Evolutionary conservation across 2,113 vertebrate genomes (phyloP).

Genomic region (Pelobates fuscus): DNA sequence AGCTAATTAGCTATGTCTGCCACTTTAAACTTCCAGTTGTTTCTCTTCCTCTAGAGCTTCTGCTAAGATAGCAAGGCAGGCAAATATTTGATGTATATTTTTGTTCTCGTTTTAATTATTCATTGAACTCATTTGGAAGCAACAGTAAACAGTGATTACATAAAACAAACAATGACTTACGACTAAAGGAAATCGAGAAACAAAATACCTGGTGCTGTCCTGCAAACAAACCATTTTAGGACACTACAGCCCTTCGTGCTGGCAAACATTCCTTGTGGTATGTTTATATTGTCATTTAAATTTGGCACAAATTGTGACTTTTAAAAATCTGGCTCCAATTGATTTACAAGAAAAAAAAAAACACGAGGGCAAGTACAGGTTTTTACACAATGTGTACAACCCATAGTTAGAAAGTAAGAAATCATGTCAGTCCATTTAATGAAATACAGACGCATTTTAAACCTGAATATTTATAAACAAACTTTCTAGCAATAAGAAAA

Average conservation of each 20-base stretch:
- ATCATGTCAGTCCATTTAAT: slow-evolving; percentile 23
- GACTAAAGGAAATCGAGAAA: slow-evolving; percentile 1
- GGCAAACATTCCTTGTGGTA: slow-evolving; percentile 9
- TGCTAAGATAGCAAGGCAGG: not conserved
- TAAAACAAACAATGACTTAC: not conserved
- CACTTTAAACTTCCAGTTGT: not conserved
- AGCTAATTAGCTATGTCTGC: not conserved
- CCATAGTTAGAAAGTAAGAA: not conserved
- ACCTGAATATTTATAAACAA: slow-evolving; percentile 45
- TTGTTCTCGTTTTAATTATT: not conserved
- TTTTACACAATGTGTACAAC: slow-evolving; percentile 11
- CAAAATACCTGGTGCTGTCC: not conserved
- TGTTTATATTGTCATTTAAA: slow-evolving; percentile 24
- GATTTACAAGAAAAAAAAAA: not conserved
- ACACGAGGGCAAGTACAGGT: slow-evolving; percentile 6
- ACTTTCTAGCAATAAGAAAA: slow-evolving; percentile 13
- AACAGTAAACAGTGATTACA: not conserved
- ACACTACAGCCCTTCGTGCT: not conserved
- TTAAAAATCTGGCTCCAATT: slow-evolving; percentile 19
- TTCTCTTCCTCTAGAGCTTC: not conserved
- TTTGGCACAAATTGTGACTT: slow-evolving; percentile 24
- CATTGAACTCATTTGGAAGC: slow-evolving; percentile 1
- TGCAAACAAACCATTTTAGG: slow-evolving; percentile 27
- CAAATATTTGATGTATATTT: not conserved
- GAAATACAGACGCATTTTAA: slow-evolving; percentile 36